phyloP scores from a whole-genome alignment of 2,113 vertebrate species.

The Eretmochelys imbricata region DNA sequence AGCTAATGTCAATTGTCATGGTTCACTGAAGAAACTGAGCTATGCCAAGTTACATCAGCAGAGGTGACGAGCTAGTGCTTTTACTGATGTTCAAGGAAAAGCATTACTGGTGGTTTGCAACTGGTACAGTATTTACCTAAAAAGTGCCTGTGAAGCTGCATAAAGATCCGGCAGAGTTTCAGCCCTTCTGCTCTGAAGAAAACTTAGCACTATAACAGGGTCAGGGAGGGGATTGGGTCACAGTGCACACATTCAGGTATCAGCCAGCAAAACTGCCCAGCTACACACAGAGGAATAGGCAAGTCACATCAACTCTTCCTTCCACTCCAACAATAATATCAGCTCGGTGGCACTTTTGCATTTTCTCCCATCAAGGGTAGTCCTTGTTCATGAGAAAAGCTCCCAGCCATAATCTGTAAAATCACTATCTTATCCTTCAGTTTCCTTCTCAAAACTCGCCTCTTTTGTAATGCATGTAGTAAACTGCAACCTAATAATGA shows the following conservation, averaged over 20 bases:
- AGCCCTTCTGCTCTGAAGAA: not conserved
- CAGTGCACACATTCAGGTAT: not conserved
- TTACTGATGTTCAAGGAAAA: not conserved
- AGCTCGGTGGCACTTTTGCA: not conserved
- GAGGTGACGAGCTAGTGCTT: not conserved
- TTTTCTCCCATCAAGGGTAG: not conserved
- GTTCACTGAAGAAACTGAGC: not conserved
- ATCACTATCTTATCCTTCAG: not conserved
- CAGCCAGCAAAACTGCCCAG: not conserved
- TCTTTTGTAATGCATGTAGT: not conserved
- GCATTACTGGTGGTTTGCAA: not conserved
- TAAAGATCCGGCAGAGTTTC: not conserved
- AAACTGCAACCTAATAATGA: not conserved
- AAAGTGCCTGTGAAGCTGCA: not conserved
- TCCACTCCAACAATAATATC: not conserved
- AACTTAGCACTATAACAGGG: not conserved
- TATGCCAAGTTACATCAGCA: not conserved
- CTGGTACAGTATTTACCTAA: not conserved
- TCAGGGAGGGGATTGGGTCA: accelerated
- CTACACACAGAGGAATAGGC: not conserved
- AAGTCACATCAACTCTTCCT: not conserved
- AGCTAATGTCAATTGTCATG: not conserved
- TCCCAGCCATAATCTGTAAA: not conserved
- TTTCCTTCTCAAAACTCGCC: not conserved
- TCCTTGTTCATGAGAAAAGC: not conserved